Evolutionary conservation across 2,113 vertebrate species (phyloP).

Genomic region (human (Homo sapiens)): GRCh38 chr4:44448001-44448500

Average conservation of each 20-base stretch:
- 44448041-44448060: slow-evolving; percentile 92
- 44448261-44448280: slow-evolving; percentile 83
- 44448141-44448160: slow-evolving; percentile 94
- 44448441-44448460: slow-evolving; percentile 84
- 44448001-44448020: slow-evolving; percentile 88
- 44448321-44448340: slow-evolving; percentile 92
- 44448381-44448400: slow-evolving; percentile 94
- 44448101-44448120: slow-evolving; percentile 91
- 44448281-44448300: slow-evolving; percentile 80
- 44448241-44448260: slow-evolving; percentile 91
- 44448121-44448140: slow-evolving; percentile 90
- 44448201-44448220: slow-evolving; percentile 95
- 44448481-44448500: slow-evolving; percentile 84
- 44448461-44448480: slow-evolving; percentile 91
- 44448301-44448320: slow-evolving; percentile 90
- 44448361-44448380: slow-evolving; percentile 93
- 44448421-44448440: slow-evolving; percentile 65
- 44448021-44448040: slow-evolving; percentile 92
- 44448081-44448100: slow-evolving; percentile 90
- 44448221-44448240: slow-evolving; percentile 93
- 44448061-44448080: slow-evolving; percentile 89
- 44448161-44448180: slow-evolving; percentile 91
- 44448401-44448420: slow-evolving; percentile 75
- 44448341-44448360: slow-evolving; percentile 92
- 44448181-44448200: slow-evolving; percentile 91